Percentiles rank a stretch among this genome's conserved stretches.
These are phyloP conservation scores for Psilanteris sp. DNA, from an alignment of 1,140 invertebrate species.

Conservation along the genomic window DNA sequence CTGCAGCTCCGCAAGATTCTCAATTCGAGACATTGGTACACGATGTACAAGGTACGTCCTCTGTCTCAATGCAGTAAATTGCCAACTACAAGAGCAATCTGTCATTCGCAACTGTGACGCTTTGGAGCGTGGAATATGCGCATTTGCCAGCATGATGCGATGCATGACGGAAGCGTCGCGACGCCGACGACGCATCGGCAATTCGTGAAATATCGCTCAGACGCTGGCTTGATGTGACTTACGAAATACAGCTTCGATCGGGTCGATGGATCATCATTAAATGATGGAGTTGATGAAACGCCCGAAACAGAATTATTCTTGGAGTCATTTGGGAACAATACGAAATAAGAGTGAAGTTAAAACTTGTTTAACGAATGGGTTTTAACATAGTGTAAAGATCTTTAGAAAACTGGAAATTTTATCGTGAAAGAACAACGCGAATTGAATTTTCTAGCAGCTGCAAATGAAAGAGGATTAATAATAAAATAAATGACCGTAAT, in stretches of 20 bases:
- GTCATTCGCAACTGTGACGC: constrained; percentile 64
- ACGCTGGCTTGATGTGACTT: constrained; percentile 7
- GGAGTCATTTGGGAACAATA: too few species aligned
- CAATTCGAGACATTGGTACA: constrained; percentile 62
- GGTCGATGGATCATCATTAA: constrained; percentile 6
- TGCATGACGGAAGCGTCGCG: constrained; percentile 54
- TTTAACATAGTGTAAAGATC: too few species aligned
- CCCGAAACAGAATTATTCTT: too few species aligned
- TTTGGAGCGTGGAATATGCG: constrained; percentile 62
- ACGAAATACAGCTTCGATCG: neutral
- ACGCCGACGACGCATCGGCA: constrained; percentile 56
- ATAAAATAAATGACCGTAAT: too few species aligned
- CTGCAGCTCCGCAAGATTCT: constrained; percentile 56
- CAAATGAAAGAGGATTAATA: too few species aligned
- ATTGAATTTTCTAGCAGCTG: too few species aligned
- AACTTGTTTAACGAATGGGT: too few species aligned
- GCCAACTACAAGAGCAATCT: constrained; percentile 65
- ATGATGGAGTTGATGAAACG: too few species aligned
- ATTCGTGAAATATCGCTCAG: constrained; percentile 50
- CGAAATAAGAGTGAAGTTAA: too few species aligned
- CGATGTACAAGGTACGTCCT: constrained; percentile 60
- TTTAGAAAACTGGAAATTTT: too few species aligned
- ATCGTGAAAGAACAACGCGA: too few species aligned
- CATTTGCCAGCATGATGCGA: constrained; percentile 65
- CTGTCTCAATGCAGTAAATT: constrained; percentile 64